Conservation (phyloP, 2,888 invertebrate species). For the Gordius sp. region DNA sequence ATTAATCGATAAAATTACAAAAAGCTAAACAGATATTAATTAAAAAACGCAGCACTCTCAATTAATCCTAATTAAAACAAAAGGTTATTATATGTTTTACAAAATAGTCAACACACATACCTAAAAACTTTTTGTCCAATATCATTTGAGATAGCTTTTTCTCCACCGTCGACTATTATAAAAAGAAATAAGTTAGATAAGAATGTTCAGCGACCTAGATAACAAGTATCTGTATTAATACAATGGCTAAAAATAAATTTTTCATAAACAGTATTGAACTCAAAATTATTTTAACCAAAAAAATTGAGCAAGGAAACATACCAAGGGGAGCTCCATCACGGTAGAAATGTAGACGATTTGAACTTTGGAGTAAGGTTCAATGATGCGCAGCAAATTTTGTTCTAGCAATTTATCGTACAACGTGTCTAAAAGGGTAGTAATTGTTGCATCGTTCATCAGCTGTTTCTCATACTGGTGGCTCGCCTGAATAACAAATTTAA, state of each 20-base stretch:
- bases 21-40: no score
- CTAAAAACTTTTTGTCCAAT: slow-evolving; percentile 67
- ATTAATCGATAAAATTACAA: no score
- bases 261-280: neutral
- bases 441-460: slow-evolving; percentile 78
- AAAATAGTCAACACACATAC: no score
- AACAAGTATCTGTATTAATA: neutral
- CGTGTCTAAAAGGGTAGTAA: slow-evolving; percentile 77
- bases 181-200: slow-evolving; percentile 13
- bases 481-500: slow-evolving; percentile 38
- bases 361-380: slow-evolving; percentile 89
- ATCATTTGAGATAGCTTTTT: slow-evolving; percentile 99
- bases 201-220: neutral
- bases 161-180: slow-evolving; percentile 54
- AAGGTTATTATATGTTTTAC: no score
- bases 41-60: no score
- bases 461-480: slow-evolving; percentile 59
- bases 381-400: slow-evolving; percentile 88
- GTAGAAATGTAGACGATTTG: slow-evolving; percentile 33
- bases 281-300: neutral
- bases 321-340: slow-evolving; percentile 28
- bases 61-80: no score
- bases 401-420: slow-evolving; percentile 94
- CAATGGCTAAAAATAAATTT: neutral
- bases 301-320: no score